A percentile compares a stretch with the other conserved stretches of the same genome.
Evolutionary conservation across 2,797 vertebrate species (phyloP).

Genomic region (Xerus rutilus): DNA sequence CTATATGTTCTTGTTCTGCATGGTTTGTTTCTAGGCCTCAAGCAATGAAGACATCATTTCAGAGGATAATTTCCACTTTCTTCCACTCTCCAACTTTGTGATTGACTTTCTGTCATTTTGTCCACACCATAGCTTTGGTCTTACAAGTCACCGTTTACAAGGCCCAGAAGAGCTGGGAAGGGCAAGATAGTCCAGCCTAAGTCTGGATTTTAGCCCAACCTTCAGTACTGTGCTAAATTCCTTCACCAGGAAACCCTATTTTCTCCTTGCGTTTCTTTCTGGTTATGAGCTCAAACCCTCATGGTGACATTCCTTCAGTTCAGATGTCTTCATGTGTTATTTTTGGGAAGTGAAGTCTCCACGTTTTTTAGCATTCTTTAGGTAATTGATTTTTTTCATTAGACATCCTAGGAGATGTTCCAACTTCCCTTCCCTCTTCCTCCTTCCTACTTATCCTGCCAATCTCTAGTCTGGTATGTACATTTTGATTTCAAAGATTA

Average conservation of each 20-base stretch:
- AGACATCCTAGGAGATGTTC: too few relatives aligned
- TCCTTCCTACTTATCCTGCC: too few relatives aligned
- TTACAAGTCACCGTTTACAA: background rate
- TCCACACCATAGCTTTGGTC: background rate
- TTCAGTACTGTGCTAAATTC: background rate
- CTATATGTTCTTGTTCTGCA: background rate
- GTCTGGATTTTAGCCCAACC: background rate
- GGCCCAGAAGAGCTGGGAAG: fast-evolving
- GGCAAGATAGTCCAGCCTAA: background rate
- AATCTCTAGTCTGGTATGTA: background rate
- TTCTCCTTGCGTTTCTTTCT: background rate
- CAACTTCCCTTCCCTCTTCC: fast-evolving
- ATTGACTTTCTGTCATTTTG: background rate
- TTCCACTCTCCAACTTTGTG: background rate
- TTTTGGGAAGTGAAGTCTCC: background rate
- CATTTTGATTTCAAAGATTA: background rate
- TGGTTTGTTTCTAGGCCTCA: background rate
- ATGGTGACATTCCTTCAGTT: background rate
- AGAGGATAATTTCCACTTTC: background rate
- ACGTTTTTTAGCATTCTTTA: background rate
- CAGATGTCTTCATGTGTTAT: fast-evolving
- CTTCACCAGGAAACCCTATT: background rate
- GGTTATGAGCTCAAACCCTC: background rate
- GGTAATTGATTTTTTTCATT: background rate
- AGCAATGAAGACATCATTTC: background rate